A percentile compares a stretch with the other conserved stretches of the same genome.
Conservation (phyloP, 2,113 vertebrate species). For the Dasypus novemcinctus region DNA sequence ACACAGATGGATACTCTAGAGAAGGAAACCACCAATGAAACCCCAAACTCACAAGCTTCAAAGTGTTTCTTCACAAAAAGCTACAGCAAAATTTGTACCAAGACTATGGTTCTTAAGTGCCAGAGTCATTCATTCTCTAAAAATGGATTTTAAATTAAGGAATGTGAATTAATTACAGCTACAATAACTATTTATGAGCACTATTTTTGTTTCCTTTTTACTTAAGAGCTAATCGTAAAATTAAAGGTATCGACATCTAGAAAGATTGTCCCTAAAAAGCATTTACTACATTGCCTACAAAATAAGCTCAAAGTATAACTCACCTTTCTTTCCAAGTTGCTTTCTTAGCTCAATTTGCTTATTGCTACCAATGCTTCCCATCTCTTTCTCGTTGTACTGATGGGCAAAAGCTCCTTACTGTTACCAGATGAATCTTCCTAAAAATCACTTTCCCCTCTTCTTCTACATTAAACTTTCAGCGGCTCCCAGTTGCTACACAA, state of each 20-base stretch:
- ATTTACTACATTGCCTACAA: background rate
- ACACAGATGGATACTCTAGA: background rate
- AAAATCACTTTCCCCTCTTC: background rate
- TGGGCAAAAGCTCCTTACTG: background rate
- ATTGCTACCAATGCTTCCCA: background rate
- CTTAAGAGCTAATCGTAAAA: conserved; percentile 10
- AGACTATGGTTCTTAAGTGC: background rate
- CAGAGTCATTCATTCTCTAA: background rate
- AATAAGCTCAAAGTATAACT: background rate
- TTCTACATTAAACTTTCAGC: background rate
- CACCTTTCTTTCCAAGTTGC: background rate
- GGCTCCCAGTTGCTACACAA: background rate
- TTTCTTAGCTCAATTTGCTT: background rate
- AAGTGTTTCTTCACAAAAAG: background rate
- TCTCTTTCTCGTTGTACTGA: background rate
- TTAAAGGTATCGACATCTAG: background rate
- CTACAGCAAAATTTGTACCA: background rate
- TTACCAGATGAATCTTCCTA: background rate
- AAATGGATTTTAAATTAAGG: conserved; percentile 5
- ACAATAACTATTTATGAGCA: background rate
- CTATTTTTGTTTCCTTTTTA: background rate
- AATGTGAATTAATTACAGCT: conserved; percentile 23
- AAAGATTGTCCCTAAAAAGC: background rate
- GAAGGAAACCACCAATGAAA: background rate
- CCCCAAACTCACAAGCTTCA: background rate